phyloP scores from a whole-genome alignment of 2,888 invertebrate species.

The Limnephilus rhombicus region DNA sequence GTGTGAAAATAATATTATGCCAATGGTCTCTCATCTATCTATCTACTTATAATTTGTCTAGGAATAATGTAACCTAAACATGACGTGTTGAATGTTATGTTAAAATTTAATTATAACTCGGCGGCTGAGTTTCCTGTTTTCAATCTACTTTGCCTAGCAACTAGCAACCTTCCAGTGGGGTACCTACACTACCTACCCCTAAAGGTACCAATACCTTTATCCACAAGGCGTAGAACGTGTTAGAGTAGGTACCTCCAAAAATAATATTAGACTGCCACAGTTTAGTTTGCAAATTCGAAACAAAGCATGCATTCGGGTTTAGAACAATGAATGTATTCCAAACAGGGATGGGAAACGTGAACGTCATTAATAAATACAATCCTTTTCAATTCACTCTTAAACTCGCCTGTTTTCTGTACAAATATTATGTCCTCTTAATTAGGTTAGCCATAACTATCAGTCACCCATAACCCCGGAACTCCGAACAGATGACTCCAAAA shows the following conservation, averaged over 20 bases:
- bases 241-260: background rate
- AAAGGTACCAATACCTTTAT: background rate
- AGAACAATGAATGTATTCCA: background rate
- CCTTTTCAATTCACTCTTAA: background rate
- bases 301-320: slow-evolving; percentile 34
- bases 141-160: background rate
- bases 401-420: background rate
- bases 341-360: background rate
- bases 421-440: background rate
- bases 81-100: slow-evolving; percentile 4
- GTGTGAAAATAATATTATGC: background rate
- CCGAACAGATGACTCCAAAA: no score
- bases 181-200: no score
- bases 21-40: no score
- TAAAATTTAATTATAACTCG: background rate
- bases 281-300: slow-evolving; percentile 20
- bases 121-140: slow-evolving; percentile 13
- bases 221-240: slow-evolving; percentile 12
- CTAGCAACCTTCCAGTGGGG: background rate
- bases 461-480: no score
- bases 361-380: background rate
- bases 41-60: background rate
- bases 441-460: background rate
- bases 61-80: background rate
- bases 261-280: background rate